These are phyloP conservation scores for Engystomops pustulosus DNA, from an alignment of 2,113 vertebrate species.

Conservation along the genomic window DNA sequence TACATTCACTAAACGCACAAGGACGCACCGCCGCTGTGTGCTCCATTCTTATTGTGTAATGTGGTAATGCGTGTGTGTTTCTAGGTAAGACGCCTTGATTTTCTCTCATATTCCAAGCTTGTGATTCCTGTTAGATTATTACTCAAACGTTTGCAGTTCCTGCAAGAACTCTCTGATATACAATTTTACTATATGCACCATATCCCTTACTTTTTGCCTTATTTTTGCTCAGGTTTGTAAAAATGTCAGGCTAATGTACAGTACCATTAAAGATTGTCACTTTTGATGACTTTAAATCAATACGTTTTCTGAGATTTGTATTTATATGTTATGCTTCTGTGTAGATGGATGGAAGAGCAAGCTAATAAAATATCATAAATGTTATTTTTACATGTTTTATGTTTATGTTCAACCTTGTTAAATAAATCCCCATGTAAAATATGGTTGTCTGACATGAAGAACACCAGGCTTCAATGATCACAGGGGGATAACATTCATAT, in stretches of 20 bases:
- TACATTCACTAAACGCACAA: conserved; percentile 48
- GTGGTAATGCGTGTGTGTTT: not conserved
- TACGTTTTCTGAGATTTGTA: conserved; percentile 4
- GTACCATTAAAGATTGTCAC: not conserved
- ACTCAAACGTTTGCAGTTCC: not conserved
- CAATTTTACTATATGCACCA: not conserved
- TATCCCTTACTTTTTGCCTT: conserved; percentile 9
- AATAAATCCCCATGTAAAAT: no score
- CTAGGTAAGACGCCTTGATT: not conserved
- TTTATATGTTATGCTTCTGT: not conserved
- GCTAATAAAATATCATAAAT: not conserved
- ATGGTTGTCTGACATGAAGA: no score
- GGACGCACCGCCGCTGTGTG: conserved; percentile 46
- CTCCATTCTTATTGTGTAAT: conserved; percentile 20
- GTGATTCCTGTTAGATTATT: not conserved
- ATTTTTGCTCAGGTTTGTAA: conserved; percentile 49
- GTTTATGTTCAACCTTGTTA: no score
- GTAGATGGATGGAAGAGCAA: not conserved
- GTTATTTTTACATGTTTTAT: no score
- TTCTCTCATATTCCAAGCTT: not conserved
- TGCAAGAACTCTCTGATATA: not conserved
- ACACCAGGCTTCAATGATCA: no score
- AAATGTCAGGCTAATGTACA: conserved; percentile 38
- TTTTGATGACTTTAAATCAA: conserved; percentile 27
- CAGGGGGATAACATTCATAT: no score